Evolutionary conservation across 1,140 invertebrate genomes (phyloP).

Genomic region (Drosophila sechellia): DNA sequence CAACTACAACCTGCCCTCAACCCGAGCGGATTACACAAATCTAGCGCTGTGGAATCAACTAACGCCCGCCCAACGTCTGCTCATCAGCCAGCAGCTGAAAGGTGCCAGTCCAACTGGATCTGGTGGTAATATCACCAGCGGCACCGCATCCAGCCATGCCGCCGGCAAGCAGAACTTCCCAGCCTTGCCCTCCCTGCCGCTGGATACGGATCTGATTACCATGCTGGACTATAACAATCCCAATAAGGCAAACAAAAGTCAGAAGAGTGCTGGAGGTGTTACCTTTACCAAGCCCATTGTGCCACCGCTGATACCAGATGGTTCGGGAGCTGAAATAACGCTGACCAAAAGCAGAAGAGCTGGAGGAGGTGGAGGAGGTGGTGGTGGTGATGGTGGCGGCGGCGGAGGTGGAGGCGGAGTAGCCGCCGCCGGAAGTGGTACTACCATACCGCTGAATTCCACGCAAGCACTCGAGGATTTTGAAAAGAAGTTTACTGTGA

Average conservation of each 20-base stretch:
- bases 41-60: conserved; percentile 80
- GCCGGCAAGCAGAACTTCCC: conserved; percentile 51
- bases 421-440: conserved; percentile 19
- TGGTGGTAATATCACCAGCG: not conserved
- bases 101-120: conserved; percentile 6
- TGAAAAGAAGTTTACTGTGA: conserved; percentile 78
- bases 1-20: conserved; percentile 74
- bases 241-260: conserved; percentile 47
- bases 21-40: conserved; percentile 71
- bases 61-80: conserved; percentile 64
- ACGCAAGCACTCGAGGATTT: conserved; percentile 77
- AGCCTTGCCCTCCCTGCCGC: conserved; percentile 67
- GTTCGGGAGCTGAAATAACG: conserved; percentile 12
- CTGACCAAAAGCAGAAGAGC: conserved; percentile 16
- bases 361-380: not conserved
- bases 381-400: not conserved
- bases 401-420: not conserved
- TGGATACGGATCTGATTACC: conserved; percentile 80
- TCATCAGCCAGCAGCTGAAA: conserved; percentile 79
- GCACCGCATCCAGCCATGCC: not conserved
- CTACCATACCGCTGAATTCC: conserved; percentile 75
- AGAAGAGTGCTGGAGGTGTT: conserved; percentile 2
- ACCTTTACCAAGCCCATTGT: conserved; percentile 78
- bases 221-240: conserved; percentile 83
- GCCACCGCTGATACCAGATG: conserved; percentile 67